Evolutionary conservation across 2,797 vertebrate genomes (phyloP), one percentile per base, ranked within the genome.

Genomic region (Rhadinocentrus ornatus): DNA sequence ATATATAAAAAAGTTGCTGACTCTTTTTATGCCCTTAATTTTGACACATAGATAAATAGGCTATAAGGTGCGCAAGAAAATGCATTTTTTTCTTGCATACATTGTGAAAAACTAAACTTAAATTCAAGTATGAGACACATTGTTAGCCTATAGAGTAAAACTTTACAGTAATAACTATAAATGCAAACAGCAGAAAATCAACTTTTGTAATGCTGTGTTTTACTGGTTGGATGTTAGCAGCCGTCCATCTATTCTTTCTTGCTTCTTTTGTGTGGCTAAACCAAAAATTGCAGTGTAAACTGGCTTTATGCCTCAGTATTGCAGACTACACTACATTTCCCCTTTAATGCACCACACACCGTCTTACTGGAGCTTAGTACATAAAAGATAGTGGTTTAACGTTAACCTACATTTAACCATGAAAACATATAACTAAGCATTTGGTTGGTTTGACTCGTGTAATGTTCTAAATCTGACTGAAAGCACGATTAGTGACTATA

Each of bases 91-190:
- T 32, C 31, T 32, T 32, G 31, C 7, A 32, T 32, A 31, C 29
- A 4, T 4, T 39, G 13, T 39, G 3, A 69, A 82, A 54, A 29
- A 24, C 24, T 0, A 12, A 26, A 15, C 52, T 18, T 37, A 6
- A 63, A 16, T 6, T 44, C 4, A 44, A 46, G 27, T 44, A n/a
- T 10, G 8, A 32, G 31, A 32, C 31, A 32, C 2, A 13, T 68
- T 64, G 67, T 71, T n/a, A 62, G 69, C 24, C 44, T 44, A 35
- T 24, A 24, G 29, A 66, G n/a, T 22, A 9, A 46, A 46, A 46
- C 20, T 8, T n/a, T 8, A 20, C 20, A 46, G 20, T 9, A n/a
- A 46, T 3, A n/a, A 22, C 46, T 22, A 20, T 22, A 22, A 18
- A 44, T 44, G 41, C 18, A 44, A 18, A 44, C 16, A 44, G 4